A percentile compares a stretch with the other conserved stretches of the same genome.
phyloP scores from a whole-genome alignment of 2,797 vertebrate genomes.

The Haliaeetus vocifer region DNA sequence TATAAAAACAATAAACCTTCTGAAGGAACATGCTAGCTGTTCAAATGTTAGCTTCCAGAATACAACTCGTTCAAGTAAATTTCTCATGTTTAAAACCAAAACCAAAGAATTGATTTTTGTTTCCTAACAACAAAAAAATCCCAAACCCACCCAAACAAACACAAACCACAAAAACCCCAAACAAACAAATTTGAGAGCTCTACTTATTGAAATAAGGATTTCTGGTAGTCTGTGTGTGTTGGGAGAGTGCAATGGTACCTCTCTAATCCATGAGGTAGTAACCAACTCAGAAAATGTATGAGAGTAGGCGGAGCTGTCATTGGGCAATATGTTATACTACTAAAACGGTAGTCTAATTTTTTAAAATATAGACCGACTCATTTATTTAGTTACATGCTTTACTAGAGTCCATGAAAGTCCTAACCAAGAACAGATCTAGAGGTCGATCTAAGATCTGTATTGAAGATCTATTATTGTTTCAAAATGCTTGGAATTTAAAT shows the following conservation, averaged over 20 bases:
- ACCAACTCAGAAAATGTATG: neutral
- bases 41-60: neutral
- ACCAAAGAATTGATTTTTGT: neutral
- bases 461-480: neutral
- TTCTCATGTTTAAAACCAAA: neutral
- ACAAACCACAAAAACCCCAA: neutral
- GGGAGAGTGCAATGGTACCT: neutral
- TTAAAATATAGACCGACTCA: neutral
- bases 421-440: neutral
- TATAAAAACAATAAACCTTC: neutral
- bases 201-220: neutral
- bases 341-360: neutral
- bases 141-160: neutral
- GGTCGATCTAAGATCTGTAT: neutral
- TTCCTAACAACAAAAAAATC: neutral
- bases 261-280: neutral
- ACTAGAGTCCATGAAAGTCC: neutral
- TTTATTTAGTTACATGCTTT: neutral
- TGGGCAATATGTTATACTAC: neutral
- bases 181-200: neutral
- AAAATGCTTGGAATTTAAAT: neutral
- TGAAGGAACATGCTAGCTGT: neutral
- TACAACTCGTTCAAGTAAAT: neutral
- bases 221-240: neutral
- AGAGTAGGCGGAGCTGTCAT: neutral